Conservation (phyloP, 2,888 invertebrate species). For the Eulithis testata region DNA sequence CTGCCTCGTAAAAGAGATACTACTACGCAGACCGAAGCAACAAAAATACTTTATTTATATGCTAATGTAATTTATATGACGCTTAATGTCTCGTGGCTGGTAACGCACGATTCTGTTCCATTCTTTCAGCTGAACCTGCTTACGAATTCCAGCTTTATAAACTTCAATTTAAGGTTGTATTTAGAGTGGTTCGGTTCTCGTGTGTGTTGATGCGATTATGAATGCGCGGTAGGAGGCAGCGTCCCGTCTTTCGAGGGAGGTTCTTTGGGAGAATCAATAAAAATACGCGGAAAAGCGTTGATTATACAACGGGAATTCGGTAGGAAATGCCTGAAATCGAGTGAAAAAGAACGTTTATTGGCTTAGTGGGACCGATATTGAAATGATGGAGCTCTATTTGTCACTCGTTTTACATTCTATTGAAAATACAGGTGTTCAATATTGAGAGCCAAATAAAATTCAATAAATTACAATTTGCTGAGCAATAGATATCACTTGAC, state of each 20-base stretch:
- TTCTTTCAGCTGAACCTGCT: conserved; percentile 60
- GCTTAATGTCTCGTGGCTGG: conserved; percentile 83
- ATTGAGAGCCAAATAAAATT: not conserved
- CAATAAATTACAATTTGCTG: not conserved
- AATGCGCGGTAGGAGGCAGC: conserved; percentile 84
- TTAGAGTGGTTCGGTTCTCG: conserved; percentile 59
- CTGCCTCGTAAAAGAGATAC: conserved; percentile 79
- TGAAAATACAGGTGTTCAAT: not conserved
- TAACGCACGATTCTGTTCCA: conserved; percentile 82
- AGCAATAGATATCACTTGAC: too few species aligned
- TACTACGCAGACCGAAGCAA: conserved; percentile 71
- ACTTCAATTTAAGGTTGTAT: conserved; percentile 62
- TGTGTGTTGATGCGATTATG: conserved; percentile 83
- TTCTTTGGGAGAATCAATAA: conserved; percentile 79
- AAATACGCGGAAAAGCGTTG: conserved; percentile 84
- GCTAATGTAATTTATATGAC: conserved; percentile 85
- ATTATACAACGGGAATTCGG: conserved; percentile 80
- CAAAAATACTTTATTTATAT: conserved; percentile 85
- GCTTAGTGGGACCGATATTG: conserved; percentile 52
- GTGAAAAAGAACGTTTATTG: conserved; percentile 59
- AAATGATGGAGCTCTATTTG: conserved; percentile 47
- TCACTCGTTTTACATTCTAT: conserved; percentile 15
- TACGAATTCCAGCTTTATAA: conserved; percentile 58
- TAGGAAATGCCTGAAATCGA: conserved; percentile 64
- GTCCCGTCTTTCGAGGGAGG: conserved; percentile 75